These are phyloP conservation scores for Biston betularia DNA, from an alignment of 2,888 invertebrate genomes.

Conservation along the genomic window DNA sequence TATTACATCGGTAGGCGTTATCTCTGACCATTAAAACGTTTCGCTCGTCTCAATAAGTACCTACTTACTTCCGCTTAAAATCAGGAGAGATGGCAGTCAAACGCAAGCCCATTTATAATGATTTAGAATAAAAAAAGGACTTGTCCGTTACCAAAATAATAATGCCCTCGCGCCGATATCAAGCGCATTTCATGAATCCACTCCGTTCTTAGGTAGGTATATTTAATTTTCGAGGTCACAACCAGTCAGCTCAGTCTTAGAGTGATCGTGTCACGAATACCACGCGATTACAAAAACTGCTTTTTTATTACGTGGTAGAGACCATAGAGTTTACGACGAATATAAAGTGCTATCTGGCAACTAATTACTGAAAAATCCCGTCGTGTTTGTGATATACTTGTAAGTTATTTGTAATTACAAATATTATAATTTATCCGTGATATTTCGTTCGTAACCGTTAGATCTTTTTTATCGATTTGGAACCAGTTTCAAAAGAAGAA, in stretches of 20 bases:
- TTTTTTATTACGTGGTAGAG: not conserved
- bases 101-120: too few species aligned
- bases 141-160: too few species aligned
- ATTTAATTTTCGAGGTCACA: constrained; percentile 4
- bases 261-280: constrained; percentile 8
- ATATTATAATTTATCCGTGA: not conserved
- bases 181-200: constrained; percentile 1
- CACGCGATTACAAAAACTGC: constrained; percentile 5
- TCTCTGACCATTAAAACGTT: too few species aligned
- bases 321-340: not conserved
- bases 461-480: too few species aligned
- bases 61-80: too few species aligned
- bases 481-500: not conserved
- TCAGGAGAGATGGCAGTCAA: too few species aligned
- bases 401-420: not conserved
- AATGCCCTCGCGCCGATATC: constrained; percentile 2
- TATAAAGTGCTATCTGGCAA: not conserved
- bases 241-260: constrained; percentile 10
- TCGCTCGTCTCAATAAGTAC: too few species aligned
- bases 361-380: not conserved
- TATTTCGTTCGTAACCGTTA: too few species aligned
- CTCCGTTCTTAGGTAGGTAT: not conserved
- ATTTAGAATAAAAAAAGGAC: too few species aligned
- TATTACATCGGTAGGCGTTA: too few species aligned
- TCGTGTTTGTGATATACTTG: not conserved